These are phyloP conservation scores for Brachionus paranguensis DNA, from an alignment of 1,140 invertebrate species.

Conservation along the genomic window DNA sequence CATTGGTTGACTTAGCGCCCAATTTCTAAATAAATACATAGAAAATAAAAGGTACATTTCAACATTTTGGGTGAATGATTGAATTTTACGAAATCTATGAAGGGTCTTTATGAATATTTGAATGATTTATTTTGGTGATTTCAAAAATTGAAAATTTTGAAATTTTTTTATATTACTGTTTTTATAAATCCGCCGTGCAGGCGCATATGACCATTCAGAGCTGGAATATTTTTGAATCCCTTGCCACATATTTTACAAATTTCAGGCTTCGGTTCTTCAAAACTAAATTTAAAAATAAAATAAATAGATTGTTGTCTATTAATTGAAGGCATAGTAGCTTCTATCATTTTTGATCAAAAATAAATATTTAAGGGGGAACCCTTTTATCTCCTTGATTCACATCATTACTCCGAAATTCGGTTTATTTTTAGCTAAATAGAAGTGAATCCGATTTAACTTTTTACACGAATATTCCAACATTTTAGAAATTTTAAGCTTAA, in stretches of 20 bases:
- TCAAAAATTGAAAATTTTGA: not conserved
- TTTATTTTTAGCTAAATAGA: no score
- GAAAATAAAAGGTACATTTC: not conserved
- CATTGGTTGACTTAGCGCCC: conserved; percentile 2
- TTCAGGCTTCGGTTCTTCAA: conserved; percentile 62
- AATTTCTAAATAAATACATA: conserved; percentile 36
- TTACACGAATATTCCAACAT: no score
- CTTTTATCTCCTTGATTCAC: no score
- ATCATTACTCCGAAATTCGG: no score
- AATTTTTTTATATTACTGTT: conserved; percentile 38
- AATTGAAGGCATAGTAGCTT: no score
- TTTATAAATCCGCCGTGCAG: conserved; percentile 92
- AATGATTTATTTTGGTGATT: not conserved
- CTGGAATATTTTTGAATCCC: conserved; percentile 91
- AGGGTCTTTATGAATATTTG: not conserved
- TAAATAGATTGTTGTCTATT: no score
- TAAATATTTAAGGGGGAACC: no score
- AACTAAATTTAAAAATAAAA: conserved; percentile 28
- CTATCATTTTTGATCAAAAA: no score
- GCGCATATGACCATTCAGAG: conserved; percentile 91
- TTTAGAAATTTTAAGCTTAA: no score
- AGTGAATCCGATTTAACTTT: no score
- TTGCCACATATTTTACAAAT: conserved; percentile 87
- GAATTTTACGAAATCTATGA: not conserved
- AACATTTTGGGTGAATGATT: not conserved